Percentiles rank a stretch among this genome's conserved stretches.
These are phyloP conservation scores for Epicampocera succincta DNA, from an alignment of 2,888 invertebrate species.

Conservation along the genomic window DNA sequence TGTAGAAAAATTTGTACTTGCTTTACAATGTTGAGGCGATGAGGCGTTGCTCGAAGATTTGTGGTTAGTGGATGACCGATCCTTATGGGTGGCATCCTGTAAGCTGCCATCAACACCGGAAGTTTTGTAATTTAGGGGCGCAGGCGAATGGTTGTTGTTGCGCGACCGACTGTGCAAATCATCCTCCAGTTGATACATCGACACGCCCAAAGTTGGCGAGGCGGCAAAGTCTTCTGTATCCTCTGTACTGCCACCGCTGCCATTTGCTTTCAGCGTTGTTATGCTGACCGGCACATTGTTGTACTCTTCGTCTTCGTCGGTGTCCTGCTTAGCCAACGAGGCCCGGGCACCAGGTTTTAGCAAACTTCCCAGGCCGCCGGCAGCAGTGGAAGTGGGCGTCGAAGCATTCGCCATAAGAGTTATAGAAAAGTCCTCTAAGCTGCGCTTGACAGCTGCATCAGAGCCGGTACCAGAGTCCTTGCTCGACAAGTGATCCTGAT, in stretches of 20 bases:
- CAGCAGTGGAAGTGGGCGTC: constrained; percentile 47
- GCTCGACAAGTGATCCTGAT: constrained; percentile 78
- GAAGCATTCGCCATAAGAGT: constrained; percentile 60
- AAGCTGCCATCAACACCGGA: constrained; percentile 20
- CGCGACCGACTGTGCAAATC: constrained; percentile 45
- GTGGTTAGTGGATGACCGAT: constrained; percentile 11
- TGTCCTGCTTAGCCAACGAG: constrained; percentile 60
- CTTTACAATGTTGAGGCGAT: constrained; percentile 52
- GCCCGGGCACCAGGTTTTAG: constrained; percentile 55
- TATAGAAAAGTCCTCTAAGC: constrained; percentile 76
- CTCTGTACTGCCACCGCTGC: constrained; percentile 57
- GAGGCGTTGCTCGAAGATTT: not conserved
- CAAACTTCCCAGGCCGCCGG: constrained; percentile 12
- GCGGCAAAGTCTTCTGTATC: constrained; percentile 74
- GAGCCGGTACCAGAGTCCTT: constrained; percentile 80
- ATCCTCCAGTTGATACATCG: constrained; percentile 69
- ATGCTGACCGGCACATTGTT: constrained; percentile 28
- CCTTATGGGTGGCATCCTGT: not conserved
- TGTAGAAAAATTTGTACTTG: constrained; percentile 64
- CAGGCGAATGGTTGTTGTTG: constrained; percentile 67
- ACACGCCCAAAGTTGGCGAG: constrained; percentile 73
- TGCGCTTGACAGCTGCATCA: constrained; percentile 79
- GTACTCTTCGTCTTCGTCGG: constrained; percentile 68
- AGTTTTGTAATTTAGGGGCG: constrained; percentile 21
- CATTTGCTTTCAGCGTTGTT: constrained; percentile 12